Base-by-base conservation (phyloP, 2,888 invertebrate species). In the Xanthia togata region DNA sequence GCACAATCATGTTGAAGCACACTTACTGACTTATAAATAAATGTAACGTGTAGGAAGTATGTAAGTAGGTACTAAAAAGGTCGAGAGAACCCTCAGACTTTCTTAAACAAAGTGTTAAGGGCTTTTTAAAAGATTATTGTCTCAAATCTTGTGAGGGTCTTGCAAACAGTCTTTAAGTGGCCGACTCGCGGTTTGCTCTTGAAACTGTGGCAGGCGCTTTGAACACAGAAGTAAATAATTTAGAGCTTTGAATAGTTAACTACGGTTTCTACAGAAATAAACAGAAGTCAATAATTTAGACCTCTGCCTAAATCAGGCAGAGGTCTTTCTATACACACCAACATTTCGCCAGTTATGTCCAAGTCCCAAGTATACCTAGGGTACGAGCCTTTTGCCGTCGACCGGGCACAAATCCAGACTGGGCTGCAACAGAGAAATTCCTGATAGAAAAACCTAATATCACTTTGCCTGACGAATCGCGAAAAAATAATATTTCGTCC, bases 51-150 rank as follows among this genome's bases (percentile, higher is more conserved):
- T 79, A 41, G 0, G 23, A 31, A 55, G 35, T 11, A 20, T 9
- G 14, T 2, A n/a, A 14, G 2, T 35, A 26, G 0, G 0, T 31
- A 41, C 14, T 57, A 44, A 44, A 73, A 44, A 59, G 17, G 26
- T 74, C 20, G 1, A 74, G 31, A 31, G 11, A 8, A 17, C 23
- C 35, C 14, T 50, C 17, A 44, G 8, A 44, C 35, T 64, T 41
- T 69, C 41, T 38, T 50, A 35, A 44, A 35, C 57, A 65, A 81
- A 73, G 44, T 26, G 59, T 44, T 26, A 44, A 53, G 35, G 20
- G 77, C 47, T 50, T 64, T 57, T 14, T 38, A 73, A 35, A 65
- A 74, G 81, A 81, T 53, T 74, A 59, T 12, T 11, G 57, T 26
- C 41, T 72, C 4, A 41, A 73, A 81, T 78, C 20, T 73, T 26